Evolutionary conservation across 2,113 vertebrate genomes (phyloP).

Genomic region (Promerops cafer): DNA sequence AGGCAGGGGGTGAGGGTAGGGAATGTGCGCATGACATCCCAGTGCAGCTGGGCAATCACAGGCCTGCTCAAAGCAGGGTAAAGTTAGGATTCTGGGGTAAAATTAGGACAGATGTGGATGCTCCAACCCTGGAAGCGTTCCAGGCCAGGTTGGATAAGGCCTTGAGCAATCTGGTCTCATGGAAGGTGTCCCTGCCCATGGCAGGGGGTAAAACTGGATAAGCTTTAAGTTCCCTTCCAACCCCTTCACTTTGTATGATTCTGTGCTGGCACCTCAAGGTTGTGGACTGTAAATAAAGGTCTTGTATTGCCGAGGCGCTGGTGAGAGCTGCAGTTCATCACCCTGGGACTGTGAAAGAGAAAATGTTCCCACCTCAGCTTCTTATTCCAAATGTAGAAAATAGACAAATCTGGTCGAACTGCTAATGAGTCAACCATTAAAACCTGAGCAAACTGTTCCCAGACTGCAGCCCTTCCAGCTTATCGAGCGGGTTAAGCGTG

Average conservation of each 20-base stretch:
- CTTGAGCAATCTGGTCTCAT: not conserved
- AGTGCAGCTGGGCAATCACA: not conserved
- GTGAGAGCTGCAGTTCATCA: not conserved
- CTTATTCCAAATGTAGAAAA: not conserved
- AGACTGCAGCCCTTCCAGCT: not conserved
- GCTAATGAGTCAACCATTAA: not conserved
- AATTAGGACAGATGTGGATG: not conserved
- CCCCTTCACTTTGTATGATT: not conserved
- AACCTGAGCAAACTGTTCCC: not conserved
- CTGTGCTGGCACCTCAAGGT: not conserved
- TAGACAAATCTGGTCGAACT: accelerated
- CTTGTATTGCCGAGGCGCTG: accelerated
- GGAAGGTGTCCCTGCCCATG: not conserved
- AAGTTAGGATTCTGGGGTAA: not conserved
- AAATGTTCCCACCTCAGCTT: not conserved
- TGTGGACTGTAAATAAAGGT: not conserved
- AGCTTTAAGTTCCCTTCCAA: not conserved
- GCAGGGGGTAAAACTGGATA: not conserved
- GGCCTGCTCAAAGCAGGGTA: not conserved
- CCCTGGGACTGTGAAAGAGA: not conserved
- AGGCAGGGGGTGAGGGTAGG: not conserved
- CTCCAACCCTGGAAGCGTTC: not conserved
- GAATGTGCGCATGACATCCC: accelerated
- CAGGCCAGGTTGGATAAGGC: not conserved
- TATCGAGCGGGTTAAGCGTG: accelerated